Percentiles rank a stretch among this genome's conserved stretches.
Evolutionary conservation across 2,113 vertebrate species (phyloP).

Genomic region (Syngnathus typhle): DNA sequence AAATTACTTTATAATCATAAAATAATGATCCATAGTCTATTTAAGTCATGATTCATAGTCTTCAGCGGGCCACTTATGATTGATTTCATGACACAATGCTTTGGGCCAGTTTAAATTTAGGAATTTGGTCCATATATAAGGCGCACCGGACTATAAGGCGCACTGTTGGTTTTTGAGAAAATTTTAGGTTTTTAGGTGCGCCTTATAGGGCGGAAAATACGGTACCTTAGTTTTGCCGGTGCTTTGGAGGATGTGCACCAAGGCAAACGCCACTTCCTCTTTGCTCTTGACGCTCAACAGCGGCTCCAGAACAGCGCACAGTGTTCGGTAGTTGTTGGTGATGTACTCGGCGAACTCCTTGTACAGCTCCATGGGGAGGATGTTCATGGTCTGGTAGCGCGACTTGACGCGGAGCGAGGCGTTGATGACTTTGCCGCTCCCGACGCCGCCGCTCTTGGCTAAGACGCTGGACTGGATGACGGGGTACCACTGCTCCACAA

Average conservation of each 20-base stretch:
- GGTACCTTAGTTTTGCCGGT: conserved; percentile 94
- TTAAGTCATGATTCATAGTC: no score
- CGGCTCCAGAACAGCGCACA: conserved; percentile 88
- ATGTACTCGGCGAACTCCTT: conserved; percentile 97
- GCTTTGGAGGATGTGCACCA: conserved; percentile 95
- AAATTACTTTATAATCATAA: no score
- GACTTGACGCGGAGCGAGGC: conserved; percentile 89
- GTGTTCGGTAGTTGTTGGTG: conserved; percentile 92
- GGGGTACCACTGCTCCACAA: conserved; percentile 96
- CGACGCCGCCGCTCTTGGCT: conserved; percentile 76
- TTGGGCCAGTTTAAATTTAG: no score
- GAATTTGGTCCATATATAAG: no score
- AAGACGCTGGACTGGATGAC: conserved; percentile 84
- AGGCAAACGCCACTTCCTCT: conserved; percentile 91
- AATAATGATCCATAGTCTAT: no score
- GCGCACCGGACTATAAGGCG: no score
- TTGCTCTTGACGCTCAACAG: conserved; percentile 94
- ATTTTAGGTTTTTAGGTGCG: no score
- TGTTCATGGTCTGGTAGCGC: conserved; percentile 96
- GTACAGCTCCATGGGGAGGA: conserved; percentile 98
- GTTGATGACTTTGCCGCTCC: conserved; percentile 84
- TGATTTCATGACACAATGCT: no score
- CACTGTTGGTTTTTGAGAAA: no score
- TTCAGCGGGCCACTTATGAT: no score
- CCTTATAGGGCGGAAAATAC: no score